Evolutionary conservation across 2,113 vertebrate species (phyloP), one percentile per base, ranked within the genome.

Genomic region (Amphiprion ocellaris): DNA sequence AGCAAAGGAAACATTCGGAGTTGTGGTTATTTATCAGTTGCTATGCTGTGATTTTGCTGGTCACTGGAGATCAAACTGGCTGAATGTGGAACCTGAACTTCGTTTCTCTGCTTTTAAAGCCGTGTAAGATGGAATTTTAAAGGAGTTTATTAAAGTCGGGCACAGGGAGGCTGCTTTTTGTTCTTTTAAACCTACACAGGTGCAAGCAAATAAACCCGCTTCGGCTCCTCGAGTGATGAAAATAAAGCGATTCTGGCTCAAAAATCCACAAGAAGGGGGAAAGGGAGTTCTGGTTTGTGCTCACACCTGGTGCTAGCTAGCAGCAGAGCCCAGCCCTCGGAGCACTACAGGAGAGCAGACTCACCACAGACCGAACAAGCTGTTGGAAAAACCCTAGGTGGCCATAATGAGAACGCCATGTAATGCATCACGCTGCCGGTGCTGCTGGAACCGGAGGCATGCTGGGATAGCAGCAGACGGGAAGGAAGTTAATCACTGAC

Each of bases 201-300:
- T 77, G 78, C 59, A 46, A 41, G 37, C 9, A 47, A 55, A 77
- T 41, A 56, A 79, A 23, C 54, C 59, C 54, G 28, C 15, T 77
- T 74, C 17, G 21, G 37, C 69, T 71, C 77, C 0, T 79, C 2
- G 10, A 61, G 61, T 81, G 74, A 82, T 74, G 19, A 60, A 81
- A 76, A 88, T 50, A 62, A 86, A 78, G 24, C 1, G 64, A 61
- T 76, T 77, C 67, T 74, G 77, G 75, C 75, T 80, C 74, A 17
- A 52, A 68, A 58, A 74, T 41, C 50, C 50, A 26, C 72, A 72
- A 47, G 71, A 26, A 95, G 94, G 92, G 94, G 93, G 92, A 94
- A 87, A 92, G 95, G 94, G 64, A 69, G 85, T 61, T 71, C 69
- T 64, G 21, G 69, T 80, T 90, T 67, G 73, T 79, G 19, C 61